Evolutionary conservation across 2,888 invertebrate species (phyloP).

Genomic region (Chironomus riparius): DNA sequence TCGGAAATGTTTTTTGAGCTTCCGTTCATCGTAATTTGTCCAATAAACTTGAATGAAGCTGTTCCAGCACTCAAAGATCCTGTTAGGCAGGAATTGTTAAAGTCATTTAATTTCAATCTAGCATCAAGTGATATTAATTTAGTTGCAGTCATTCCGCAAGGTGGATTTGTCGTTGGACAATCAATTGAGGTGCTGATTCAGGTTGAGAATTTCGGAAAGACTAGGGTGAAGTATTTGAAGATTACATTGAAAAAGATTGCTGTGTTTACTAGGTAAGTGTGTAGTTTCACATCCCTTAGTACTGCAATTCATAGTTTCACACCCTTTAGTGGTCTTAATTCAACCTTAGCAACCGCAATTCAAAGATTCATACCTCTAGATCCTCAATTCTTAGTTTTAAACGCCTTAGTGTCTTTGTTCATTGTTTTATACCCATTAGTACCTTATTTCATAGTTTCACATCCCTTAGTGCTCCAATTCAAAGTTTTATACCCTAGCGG

Average conservation of each 20-base stretch:
- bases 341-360: too few species aligned
- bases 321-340: too few species aligned
- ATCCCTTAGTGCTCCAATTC: neutral
- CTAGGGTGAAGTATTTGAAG: slow-evolving; percentile 53
- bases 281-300: too few species aligned
- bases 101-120: slow-evolving; percentile 1
- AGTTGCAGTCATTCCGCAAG: slow-evolving; percentile 47
- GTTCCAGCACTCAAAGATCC: neutral
- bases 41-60: neutral
- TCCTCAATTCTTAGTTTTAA: neutral
- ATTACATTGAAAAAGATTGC: slow-evolving; percentile 55
- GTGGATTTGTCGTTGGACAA: slow-evolving; percentile 68
- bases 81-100: neutral
- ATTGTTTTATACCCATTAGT: neutral
- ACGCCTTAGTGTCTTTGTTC: neutral
- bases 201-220: slow-evolving; percentile 65
- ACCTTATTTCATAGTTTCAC: neutral
- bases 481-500: neutral
- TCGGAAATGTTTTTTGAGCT: neutral
- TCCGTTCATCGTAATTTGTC: slow-evolving; percentile 17
- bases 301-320: too few species aligned
- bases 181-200: slow-evolving; percentile 56
- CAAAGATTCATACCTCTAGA: neutral
- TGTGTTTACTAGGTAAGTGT: slow-evolving; percentile 34
- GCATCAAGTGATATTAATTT: neutral